Evolutionary conservation across 2,888 invertebrate species (phyloP).

Genomic region (Noctua pronuba): DNA sequence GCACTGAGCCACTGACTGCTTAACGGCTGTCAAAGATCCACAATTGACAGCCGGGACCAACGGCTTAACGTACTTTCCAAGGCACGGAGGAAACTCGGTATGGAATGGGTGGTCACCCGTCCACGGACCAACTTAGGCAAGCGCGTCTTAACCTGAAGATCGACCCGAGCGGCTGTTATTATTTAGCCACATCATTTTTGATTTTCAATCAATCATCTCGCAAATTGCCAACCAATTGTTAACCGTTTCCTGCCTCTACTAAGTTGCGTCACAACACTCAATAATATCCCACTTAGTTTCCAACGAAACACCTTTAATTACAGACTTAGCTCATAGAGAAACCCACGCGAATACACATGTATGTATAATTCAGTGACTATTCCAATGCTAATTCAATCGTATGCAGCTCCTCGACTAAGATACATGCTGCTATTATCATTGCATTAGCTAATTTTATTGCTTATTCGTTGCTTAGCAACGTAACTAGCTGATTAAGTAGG

Average conservation of each 20-base stretch:
- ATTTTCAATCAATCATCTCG: background rate
- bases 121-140: too few species aligned
- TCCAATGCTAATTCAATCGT: constrained; percentile 32
- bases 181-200: too few species aligned
- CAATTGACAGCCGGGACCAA: too few species aligned
- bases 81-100: too few species aligned
- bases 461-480: constrained; percentile 31
- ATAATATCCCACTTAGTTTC: background rate
- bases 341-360: constrained; percentile 15
- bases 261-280: background rate
- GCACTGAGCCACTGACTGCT: too few species aligned
- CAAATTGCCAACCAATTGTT: too few species aligned
- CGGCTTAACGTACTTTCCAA: too few species aligned
- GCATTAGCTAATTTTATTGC: constrained; percentile 38
- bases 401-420: constrained; percentile 22
- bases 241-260: background rate
- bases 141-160: too few species aligned
- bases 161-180: too few species aligned
- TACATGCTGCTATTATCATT: constrained; percentile 24
- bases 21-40: too few species aligned
- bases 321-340: constrained; percentile 1
- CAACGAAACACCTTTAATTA: background rate
- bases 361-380: constrained; percentile 38
- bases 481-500: background rate
- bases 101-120: too few species aligned